Conservation (phyloP, 2,888 invertebrate genomes). For the Xylota sylvarum region DNA sequence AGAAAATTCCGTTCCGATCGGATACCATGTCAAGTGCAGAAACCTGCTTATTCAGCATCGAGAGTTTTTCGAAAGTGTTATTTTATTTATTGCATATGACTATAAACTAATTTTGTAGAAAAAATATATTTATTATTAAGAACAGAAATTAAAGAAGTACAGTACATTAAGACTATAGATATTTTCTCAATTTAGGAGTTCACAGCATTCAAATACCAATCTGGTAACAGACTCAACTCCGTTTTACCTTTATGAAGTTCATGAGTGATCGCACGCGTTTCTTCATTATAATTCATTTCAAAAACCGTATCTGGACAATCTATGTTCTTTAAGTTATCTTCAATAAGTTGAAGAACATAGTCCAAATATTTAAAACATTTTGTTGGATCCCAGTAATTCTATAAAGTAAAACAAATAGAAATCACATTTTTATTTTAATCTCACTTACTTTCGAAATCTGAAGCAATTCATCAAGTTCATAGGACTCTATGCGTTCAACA, state of each 20-base stretch:
- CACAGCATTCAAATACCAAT: conserved; percentile 74
- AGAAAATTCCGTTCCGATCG: no score
- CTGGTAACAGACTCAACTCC: conserved; percentile 70
- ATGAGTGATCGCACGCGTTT: conserved; percentile 7
- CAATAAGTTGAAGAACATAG: conserved; percentile 87
- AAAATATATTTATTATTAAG: neutral
- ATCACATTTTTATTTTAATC: neutral
- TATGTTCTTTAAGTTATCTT: conserved; percentile 80
- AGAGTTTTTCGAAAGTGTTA: no score
- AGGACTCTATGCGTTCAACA: conserved; percentile 86
- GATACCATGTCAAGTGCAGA: no score
- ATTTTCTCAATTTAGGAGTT: neutral
- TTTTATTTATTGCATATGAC: no score
- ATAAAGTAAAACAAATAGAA: neutral
- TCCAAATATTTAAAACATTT: conserved; percentile 89
- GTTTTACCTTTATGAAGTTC: conserved; percentile 38
- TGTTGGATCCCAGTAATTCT: conserved; percentile 86
- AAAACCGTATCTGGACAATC: conserved; percentile 77
- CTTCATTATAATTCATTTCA: conserved; percentile 76
- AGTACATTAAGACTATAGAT: neutral
- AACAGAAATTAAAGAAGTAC: no score
- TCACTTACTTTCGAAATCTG: conserved; percentile 83
- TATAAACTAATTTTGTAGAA: neutral
- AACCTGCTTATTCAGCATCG: no score
- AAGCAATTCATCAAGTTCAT: conserved; percentile 86